phyloP scores from a whole-genome alignment of 2,113 vertebrate genomes.

The Crotalus helleri region DNA sequence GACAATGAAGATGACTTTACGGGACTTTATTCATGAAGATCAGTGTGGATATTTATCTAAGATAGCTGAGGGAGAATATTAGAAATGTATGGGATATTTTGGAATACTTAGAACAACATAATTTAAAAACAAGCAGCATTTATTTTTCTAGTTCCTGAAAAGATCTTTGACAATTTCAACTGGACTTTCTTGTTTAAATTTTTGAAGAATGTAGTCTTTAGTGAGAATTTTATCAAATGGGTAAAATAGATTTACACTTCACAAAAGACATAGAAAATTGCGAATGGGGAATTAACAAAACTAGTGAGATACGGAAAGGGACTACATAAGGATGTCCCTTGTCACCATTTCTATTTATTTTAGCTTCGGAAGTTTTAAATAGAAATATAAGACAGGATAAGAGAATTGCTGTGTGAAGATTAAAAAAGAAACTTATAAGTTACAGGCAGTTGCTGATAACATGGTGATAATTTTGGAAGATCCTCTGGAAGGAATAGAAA shows the following conservation, averaged over 20 bases:
- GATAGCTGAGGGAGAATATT: neutral
- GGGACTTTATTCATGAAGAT: neutral
- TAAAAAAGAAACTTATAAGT: neutral
- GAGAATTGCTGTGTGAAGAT: neutral
- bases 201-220: neutral
- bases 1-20: neutral
- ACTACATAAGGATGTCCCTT: neutral
- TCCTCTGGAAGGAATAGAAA: neutral
- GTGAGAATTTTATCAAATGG: neutral
- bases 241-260: neutral
- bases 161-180: neutral
- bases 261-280: neutral
- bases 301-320: neutral
- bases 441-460: neutral
- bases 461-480: neutral
- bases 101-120: neutral
- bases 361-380: neutral
- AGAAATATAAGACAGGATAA: neutral
- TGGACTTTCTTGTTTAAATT: neutral
- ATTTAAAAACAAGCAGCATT: neutral
- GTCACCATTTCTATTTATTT: neutral
- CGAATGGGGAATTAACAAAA: neutral
- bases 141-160: neutral
- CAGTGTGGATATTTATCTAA: neutral
- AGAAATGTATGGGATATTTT: neutral